Conservation (phyloP, 92 coral and sea anemone species). For the Heliopora coerulea region DNA sequence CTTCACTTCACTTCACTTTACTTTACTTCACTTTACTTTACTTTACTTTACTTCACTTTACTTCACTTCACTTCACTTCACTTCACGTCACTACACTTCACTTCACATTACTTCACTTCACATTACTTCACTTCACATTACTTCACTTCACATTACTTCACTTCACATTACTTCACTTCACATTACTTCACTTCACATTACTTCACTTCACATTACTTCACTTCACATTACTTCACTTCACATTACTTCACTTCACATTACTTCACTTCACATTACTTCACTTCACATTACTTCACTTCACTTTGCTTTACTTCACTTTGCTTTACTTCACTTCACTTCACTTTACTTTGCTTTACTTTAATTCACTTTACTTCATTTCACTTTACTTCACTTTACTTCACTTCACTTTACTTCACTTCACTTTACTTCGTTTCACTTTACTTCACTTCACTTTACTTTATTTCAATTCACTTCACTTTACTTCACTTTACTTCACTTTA, state of each 20-base stretch:
- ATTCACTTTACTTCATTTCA: background rate
- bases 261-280: background rate
- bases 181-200: background rate
- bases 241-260: background rate
- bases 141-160: background rate
- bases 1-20: background rate
- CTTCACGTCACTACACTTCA: background rate
- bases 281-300: background rate
- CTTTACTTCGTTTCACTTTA: background rate
- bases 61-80: background rate
- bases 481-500: background rate
- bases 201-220: constrained; percentile 12
- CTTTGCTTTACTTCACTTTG: background rate
- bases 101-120: background rate
- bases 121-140: background rate
- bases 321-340: background rate
- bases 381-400: background rate
- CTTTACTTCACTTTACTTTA: background rate
- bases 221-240: background rate
- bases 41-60: background rate
- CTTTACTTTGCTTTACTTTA: background rate
- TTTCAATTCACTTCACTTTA: constrained; percentile 2
- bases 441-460: background rate
- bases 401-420: background rate
- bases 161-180: background rate